phyloP scores from a whole-genome alignment of 2,888 invertebrate genomes.

The Yponomeuta plumbellus region DNA sequence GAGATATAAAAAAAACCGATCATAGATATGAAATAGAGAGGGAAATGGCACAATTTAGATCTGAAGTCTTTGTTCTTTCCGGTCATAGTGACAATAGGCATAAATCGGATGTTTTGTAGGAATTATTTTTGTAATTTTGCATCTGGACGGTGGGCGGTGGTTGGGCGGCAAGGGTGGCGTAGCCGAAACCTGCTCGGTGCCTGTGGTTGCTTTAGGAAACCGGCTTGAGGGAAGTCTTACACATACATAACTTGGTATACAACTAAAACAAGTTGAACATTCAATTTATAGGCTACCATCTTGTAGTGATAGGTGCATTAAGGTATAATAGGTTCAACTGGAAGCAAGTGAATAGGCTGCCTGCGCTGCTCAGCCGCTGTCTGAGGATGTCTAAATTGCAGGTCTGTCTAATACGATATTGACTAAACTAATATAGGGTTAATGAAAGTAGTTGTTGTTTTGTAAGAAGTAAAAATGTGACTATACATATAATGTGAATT shows the following conservation, averaged over 20 bases:
- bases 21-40: background rate
- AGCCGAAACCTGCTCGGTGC: background rate
- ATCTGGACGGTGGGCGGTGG: slow-evolving; percentile 32
- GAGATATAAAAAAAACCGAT: background rate
- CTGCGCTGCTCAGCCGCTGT: slow-evolving; percentile 30
- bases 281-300: too few species aligned
- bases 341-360: slow-evolving; percentile 4
- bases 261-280: too few species aligned
- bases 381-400: slow-evolving; percentile 55
- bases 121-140: slow-evolving; percentile 62
- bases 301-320: too few species aligned
- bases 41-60: slow-evolving; percentile 21
- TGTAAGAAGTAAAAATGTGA: slow-evolving; percentile 68
- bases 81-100: slow-evolving; percentile 44
- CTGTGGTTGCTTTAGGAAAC: background rate
- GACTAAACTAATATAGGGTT: slow-evolving; percentile 55
- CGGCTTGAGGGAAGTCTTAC: too few species aligned
- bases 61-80: slow-evolving; percentile 35
- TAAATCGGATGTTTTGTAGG: slow-evolving; percentile 41
- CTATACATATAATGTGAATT: slow-evolving; percentile 63
- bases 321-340: background rate
- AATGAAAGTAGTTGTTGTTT: slow-evolving; percentile 73
- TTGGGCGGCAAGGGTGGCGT: background rate
- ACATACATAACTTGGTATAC: too few species aligned
- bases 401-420: slow-evolving; percentile 54